Percentiles rank a stretch among this genome's conserved stretches.
phyloP scores from a whole-genome alignment of 2,113 vertebrate species.

The Lampris megalopsis region DNA sequence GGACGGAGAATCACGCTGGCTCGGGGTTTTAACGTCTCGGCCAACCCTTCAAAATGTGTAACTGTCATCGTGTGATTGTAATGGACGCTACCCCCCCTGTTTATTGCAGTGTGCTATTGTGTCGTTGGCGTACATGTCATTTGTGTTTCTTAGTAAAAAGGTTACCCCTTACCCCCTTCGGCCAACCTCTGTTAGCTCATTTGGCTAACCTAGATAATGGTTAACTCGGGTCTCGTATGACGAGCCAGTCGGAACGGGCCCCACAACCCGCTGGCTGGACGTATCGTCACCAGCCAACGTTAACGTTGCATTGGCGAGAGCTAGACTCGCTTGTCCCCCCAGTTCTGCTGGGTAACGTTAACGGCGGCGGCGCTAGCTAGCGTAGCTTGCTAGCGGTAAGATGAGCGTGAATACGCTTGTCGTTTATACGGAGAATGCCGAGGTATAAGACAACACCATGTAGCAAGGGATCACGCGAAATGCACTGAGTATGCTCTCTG shows the following conservation, averaged over 20 bases:
- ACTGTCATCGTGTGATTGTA: conserved; percentile 63
- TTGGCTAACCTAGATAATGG: conserved; percentile 72
- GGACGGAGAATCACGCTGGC: conserved; percentile 63
- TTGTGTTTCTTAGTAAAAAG: conserved; percentile 4
- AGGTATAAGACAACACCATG: conserved; percentile 47
- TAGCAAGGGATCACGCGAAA: conserved; percentile 55
- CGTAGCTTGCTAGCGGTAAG: conserved; percentile 65
- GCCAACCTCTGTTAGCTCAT: conserved; percentile 58
- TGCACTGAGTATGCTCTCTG: conserved; percentile 74
- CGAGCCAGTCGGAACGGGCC: conserved; percentile 75
- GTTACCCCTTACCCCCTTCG: conserved; percentile 45
- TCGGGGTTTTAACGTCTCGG: conserved; percentile 50
- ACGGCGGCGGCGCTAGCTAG: conserved; percentile 70
- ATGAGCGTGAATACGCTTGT: conserved; percentile 45
- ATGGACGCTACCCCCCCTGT: conserved; percentile 32
- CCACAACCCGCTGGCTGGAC: conserved; percentile 76
- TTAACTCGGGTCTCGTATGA: conserved; percentile 79
- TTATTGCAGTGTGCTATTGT: not conserved
- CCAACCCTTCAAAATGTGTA: conserved; percentile 69
- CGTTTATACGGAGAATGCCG: conserved; percentile 50
- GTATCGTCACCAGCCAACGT: conserved; percentile 77
- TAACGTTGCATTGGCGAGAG: conserved; percentile 67
- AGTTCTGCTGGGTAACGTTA: conserved; percentile 69
- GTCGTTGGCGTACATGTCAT: not conserved
- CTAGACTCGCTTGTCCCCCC: conserved; percentile 69